Conservation (phyloP, 2,888 invertebrate genomes). For the Metopia argyrocephala region DNA sequence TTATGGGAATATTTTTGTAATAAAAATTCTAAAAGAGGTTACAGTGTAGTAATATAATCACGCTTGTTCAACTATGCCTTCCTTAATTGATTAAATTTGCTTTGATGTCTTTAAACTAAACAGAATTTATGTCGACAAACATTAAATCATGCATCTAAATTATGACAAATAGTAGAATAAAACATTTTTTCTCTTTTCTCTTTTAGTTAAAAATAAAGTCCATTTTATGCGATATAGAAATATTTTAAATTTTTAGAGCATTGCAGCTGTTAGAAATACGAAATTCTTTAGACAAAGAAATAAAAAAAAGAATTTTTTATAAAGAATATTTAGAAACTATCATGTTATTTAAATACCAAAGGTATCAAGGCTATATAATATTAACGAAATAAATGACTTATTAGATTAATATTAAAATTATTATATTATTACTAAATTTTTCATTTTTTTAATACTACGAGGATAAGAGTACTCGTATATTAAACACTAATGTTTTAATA, state of each 20-base stretch:
- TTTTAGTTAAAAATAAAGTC: too few relatives aligned
- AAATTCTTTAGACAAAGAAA: constrained; percentile 6
- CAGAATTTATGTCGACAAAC: constrained; percentile 1
- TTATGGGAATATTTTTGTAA: too few relatives aligned
- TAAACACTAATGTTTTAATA: neutral
- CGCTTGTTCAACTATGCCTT: too few relatives aligned
- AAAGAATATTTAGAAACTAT: too few relatives aligned
- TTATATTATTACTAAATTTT: neutral
- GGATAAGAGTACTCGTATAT: neutral
- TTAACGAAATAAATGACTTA: neutral
- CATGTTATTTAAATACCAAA: constrained; percentile 21
- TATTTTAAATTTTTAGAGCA: neutral
- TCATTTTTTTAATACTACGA: constrained; percentile 17
- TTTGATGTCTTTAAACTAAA: neutral
- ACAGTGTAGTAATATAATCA: too few relatives aligned
- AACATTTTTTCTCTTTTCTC: too few relatives aligned
- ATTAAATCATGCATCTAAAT: constrained; percentile 13
- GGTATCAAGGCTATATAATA: neutral
- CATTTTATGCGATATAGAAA: neutral
- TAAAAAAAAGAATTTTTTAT: too few relatives aligned
- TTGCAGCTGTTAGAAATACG: constrained; percentile 12
- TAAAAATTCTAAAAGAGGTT: too few relatives aligned
- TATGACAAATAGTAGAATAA: too few relatives aligned
- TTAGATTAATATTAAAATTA: neutral
- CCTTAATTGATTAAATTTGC: too few relatives aligned